Evolutionary conservation across 2,888 invertebrate genomes (phyloP), one percentile per base, ranked within the genome.

Genomic region (Limnephilus rhombicus): DNA sequence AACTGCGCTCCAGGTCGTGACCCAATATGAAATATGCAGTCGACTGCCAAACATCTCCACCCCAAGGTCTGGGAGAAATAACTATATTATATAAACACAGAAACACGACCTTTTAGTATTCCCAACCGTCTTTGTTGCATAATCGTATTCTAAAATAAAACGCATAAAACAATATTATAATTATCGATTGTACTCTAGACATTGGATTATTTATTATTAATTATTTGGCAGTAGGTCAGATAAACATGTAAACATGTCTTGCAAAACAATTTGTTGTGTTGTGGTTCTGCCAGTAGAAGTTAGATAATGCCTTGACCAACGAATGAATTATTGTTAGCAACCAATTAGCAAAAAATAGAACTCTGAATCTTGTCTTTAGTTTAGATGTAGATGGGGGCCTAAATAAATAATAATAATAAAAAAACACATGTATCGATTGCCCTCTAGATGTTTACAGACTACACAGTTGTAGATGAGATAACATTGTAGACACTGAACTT

Each of bases 1-100:
- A 37, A 11, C 45, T 49, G 86, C 86, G n/a, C 86, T 49, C 37
- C 86, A 29, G 86, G 86, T 86, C 49, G 13, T 86, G 86, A 86
- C 86, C 86, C 86, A 45, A 49, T 41, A 86, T 49, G 49, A 45
- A 53, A 45, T 49, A 45, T 86, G 31, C 29, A 37, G n/a, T 49
- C 86, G 49, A 49, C 86, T 86, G 86, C 86, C 45, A 49, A 86
- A 49, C n/a, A 3, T 49, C 86, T 15, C 41, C 18, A 45, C 29
- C 31, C 31, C 86, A 49, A 86, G 86, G 86, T 45, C 86, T 86
- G 29, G 31, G 18, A 45, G 29, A 13, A 86, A 49, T 86, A 41
- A 0, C 41, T 29, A 18, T n/a, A 49, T 11, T 49, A 24, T 24
- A 68, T 68, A 68, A 24, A 68, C 5, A 68, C 2, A 68, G 68